Conservation (phyloP, 2,888 invertebrate species). For the Iphiclides podalirius region DNA sequence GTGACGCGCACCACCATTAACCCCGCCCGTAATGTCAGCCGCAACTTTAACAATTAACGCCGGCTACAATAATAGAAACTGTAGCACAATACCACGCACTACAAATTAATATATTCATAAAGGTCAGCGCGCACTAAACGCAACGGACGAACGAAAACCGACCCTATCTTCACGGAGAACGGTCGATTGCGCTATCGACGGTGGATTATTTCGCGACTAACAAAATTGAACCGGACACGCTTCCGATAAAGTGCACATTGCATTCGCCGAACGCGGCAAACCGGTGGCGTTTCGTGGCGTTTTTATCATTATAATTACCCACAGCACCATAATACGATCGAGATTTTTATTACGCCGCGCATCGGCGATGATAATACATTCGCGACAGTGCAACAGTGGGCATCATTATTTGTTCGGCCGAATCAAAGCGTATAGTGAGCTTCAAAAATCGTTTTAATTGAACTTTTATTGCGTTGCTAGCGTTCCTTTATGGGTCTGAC, state of each 20-base stretch:
- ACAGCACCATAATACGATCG: conserved; percentile 45
- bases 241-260: conserved; percentile 12
- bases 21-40: conserved; percentile 63
- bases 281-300: conserved; percentile 33
- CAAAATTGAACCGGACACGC: conserved; percentile 10
- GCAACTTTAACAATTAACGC: conserved; percentile 70
- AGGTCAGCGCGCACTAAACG: conserved; percentile 44
- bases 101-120: conserved; percentile 75
- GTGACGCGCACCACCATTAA: conserved; percentile 66
- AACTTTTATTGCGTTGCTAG: conserved; percentile 25
- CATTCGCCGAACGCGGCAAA: conserved; percentile 21
- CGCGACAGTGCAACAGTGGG: conserved; percentile 49
- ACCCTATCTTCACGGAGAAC: conserved; percentile 6
- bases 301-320: conserved; percentile 49
- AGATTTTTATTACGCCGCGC: conserved; percentile 51
- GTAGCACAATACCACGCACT: conserved; percentile 59
- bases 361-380: conserved; percentile 54
- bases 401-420: conserved; percentile 38
- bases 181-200: neutral
- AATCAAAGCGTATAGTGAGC: conserved; percentile 35
- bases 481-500: conserved; percentile 9
- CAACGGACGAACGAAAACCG: conserved; percentile 27
- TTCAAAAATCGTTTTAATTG: conserved; percentile 33
- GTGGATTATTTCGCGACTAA: neutral
- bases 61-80: conserved; percentile 70